Base-by-base conservation (phyloP, 2,113 vertebrate species). In the Mormoops blainvillei region DNA sequence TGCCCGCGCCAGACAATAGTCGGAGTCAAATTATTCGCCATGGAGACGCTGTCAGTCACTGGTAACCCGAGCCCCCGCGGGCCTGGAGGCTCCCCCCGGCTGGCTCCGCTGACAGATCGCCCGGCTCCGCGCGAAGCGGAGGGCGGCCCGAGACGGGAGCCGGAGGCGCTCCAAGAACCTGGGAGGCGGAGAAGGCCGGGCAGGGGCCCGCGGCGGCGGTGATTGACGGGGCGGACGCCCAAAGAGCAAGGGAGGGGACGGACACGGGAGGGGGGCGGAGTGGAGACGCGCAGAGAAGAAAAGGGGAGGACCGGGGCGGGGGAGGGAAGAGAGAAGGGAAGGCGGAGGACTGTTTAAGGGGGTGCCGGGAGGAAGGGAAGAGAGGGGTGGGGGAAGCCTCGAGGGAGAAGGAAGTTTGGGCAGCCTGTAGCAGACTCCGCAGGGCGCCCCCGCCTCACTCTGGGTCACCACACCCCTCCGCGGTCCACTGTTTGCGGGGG, bases 1-100 rank as follows among this genome's bases (percentile, higher is more conserved):
- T 99, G 99, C 98, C 99, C 99, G 99, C 99, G 99, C 99, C 99
- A 99, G 99, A 99, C 99, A 99, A 99, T 99, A 99, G 99, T 99
- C 99, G 99, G 99, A 99, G 99, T 99, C 99, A 99, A 99, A 99
- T 99, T 99, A 99, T 99, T 99, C 99, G 99, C 99, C 99, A 99
- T 99, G 99, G 99, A 99, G 99, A 99, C 99, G 99, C 99, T 99
- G 99, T 99, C 99, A 99, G 98, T 99, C 99, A 99, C 98, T 96
- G 98, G 99, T 99, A 99, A 99, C 99, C 99, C 91, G 99, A 99
- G 99, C 99, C 97, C 98, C 99, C 98, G 99, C 99, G 99, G 99
- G 99, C 99, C 99, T 99, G 99, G 99, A 99, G 99, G 99, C 99
- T 99, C 99, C 99, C 99, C 99, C 99, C 98, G 98, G 98, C 99